These are phyloP conservation scores for Ochropacha duplaris DNA, from an alignment of 2,888 invertebrate species.

Conservation along the genomic window DNA sequence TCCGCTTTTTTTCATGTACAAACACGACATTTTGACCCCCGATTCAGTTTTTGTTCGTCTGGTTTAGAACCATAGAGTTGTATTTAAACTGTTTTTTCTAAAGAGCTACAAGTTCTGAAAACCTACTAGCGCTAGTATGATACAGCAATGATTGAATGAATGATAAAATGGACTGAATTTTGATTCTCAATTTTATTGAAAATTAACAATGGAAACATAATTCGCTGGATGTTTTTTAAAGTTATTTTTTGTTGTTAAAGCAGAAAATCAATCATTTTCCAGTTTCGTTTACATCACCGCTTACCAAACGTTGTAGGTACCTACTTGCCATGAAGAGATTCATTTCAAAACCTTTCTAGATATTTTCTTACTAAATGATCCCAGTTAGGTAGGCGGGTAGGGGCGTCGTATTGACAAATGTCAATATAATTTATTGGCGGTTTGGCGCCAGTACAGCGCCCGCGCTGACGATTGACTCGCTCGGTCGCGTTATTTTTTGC, in stretches of 20 bases:
- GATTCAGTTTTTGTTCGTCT: neutral
- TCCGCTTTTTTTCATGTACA: slow-evolving; percentile 2
- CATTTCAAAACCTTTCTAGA: neutral
- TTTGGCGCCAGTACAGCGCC: slow-evolving; percentile 70
- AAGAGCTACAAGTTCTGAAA: too few species aligned
- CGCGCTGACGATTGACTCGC: slow-evolving; percentile 30
- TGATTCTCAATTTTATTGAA: too few species aligned
- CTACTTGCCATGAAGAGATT: neutral
- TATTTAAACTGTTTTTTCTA: too few species aligned
- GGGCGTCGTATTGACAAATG: slow-evolving; percentile 70
- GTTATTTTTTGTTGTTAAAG: too few species aligned
- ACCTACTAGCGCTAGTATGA: too few species aligned
- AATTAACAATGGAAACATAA: too few species aligned
- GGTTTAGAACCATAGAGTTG: neutral
- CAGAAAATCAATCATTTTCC: too few species aligned
- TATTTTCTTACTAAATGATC: neutral
- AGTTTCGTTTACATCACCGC: too few species aligned
- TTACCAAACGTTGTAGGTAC: too few species aligned
- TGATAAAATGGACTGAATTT: too few species aligned
- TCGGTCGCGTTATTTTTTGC: neutral
- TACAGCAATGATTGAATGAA: too few species aligned
- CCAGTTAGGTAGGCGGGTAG: slow-evolving; percentile 10
- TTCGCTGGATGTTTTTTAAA: too few species aligned
- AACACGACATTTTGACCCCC: slow-evolving; percentile 14
- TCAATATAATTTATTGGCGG: slow-evolving; percentile 71